These are phyloP conservation scores for Holocentrus rufus DNA, from an alignment of 2,797 vertebrate genomes.

Conservation along the genomic window DNA sequence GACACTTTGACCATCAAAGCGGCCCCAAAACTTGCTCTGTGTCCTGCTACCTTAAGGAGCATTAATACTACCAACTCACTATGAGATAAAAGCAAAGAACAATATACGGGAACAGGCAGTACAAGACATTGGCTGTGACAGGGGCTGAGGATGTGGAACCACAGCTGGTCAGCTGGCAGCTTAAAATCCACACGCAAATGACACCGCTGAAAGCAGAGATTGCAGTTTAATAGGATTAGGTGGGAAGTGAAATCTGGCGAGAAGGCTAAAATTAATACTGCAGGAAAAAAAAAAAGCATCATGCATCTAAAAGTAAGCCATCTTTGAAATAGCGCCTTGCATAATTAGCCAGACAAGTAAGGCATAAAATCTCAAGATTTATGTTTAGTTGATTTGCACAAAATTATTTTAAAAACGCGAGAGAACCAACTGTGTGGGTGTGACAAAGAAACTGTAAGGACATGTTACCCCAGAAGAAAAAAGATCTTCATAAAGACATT, in stretches of 20 bases:
- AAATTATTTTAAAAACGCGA: background rate
- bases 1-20: background rate
- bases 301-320: slow-evolving; percentile 14
- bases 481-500: background rate
- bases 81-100: background rate
- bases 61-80: background rate
- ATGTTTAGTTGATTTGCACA: slow-evolving; percentile 1
- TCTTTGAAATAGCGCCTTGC: slow-evolving; percentile 16
- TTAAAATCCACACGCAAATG: slow-evolving; percentile 51
- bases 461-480: background rate
- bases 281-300: slow-evolving; percentile 28
- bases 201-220: slow-evolving; percentile 53
- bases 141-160: slow-evolving; percentile 29
- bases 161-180: slow-evolving; percentile 50
- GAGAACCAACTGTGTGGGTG: background rate
- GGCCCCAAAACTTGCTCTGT: background rate
- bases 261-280: slow-evolving; percentile 42
- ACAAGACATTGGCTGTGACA: slow-evolving; percentile 31
- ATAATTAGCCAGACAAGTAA: slow-evolving; percentile 15
- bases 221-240: slow-evolving; percentile 62
- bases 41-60: background rate
- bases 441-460: background rate
- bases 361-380: background rate
- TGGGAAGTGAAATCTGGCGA: slow-evolving; percentile 43
- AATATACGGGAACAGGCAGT: slow-evolving; percentile 26